Evolutionary conservation across 2,888 invertebrate species (phyloP).

Genomic region (Dusona sp.): DNA sequence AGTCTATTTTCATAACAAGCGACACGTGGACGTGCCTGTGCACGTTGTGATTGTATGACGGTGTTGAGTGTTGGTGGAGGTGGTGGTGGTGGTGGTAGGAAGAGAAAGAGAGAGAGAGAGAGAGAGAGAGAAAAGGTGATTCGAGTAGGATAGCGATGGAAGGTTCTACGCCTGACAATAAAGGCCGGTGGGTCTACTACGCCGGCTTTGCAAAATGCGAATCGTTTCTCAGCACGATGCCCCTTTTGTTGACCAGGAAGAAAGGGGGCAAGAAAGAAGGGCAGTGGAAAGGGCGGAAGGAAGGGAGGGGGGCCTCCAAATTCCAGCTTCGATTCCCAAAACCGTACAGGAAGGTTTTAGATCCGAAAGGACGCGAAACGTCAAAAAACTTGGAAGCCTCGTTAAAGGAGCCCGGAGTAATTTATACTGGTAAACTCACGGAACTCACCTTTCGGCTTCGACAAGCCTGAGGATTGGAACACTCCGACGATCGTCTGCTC

Average conservation of each 20-base stretch:
- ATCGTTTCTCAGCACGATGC: background rate
- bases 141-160: background rate
- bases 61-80: no score
- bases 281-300: background rate
- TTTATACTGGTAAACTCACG: background rate
- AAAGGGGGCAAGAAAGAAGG: background rate
- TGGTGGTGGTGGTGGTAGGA: background rate
- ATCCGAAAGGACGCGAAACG: background rate
- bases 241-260: background rate
- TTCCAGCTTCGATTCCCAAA: background rate
- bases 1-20: conserved; percentile 15
- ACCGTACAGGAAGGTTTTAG: background rate
- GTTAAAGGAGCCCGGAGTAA: background rate
- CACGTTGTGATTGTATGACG: background rate
- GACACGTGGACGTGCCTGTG: conserved; percentile 11
- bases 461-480: conserved; percentile 87
- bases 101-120: conserved; percentile 1
- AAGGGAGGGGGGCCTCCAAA: background rate
- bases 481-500: conserved; percentile 91
- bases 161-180: conserved; percentile 6
- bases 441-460: conserved; percentile 88
- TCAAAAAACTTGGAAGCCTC: background rate
- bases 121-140: background rate
- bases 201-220: conserved; percentile 11
- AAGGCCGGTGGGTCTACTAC: conserved; percentile 8